Evolutionary conservation across 2,113 vertebrate species (phyloP).

Genomic region (Centropus bengalensis): DNA sequence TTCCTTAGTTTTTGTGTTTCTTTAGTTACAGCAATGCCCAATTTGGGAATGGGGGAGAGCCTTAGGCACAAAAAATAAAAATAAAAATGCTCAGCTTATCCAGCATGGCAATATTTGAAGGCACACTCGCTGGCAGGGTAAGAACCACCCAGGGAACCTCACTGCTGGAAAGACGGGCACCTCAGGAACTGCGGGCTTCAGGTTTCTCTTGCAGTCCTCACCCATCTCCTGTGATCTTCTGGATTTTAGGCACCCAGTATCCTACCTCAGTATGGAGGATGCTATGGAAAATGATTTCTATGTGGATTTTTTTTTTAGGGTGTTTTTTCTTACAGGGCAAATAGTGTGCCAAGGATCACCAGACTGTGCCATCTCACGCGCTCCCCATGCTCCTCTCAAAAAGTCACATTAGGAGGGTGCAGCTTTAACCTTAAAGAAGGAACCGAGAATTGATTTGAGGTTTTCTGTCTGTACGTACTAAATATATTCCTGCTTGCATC

Average conservation of each 20-base stretch:
- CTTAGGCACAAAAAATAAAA: neutral
- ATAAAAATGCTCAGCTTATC: neutral
- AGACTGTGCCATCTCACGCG: neutral
- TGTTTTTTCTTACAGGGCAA: neutral
- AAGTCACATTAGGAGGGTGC: neutral
- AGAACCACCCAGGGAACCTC: neutral
- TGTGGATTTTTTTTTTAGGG: neutral
- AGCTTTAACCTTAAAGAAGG: conserved; percentile 9
- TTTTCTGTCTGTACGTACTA: conserved; percentile 48
- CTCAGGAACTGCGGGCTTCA: neutral
- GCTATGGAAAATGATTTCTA: neutral
- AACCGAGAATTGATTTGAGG: conserved; percentile 48
- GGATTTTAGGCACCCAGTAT: neutral
- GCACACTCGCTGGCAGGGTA: neutral
- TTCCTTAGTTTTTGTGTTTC: neutral
- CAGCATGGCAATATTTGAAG: neutral
- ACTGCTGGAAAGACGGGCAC: neutral
- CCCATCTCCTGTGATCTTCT: neutral
- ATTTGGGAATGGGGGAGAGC: neutral
- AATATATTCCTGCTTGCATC: conserved; percentile 40
- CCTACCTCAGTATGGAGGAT: neutral
- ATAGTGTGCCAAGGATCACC: neutral
- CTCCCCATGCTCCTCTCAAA: accelerated
- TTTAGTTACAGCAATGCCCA: neutral
- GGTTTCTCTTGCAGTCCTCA: neutral